Conservation (phyloP, 2,113 vertebrate species). For the Sakesphorus luctuosus region DNA sequence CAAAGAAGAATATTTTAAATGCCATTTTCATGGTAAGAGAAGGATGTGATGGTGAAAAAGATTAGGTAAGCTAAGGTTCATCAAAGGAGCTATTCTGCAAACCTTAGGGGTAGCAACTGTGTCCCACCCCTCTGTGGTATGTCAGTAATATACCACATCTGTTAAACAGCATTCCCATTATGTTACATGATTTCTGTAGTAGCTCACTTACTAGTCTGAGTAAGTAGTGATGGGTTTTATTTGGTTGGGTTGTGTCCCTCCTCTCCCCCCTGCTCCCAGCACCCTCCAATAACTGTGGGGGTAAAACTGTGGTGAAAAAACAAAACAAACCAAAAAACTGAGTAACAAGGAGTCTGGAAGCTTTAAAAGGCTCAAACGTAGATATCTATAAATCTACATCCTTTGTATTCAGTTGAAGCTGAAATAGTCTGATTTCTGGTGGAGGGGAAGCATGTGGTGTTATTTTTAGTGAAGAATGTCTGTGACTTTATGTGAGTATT, state of each 20-base stretch:
- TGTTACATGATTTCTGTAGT: background rate
- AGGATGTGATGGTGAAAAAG: background rate
- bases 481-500: background rate
- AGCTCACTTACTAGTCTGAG: background rate
- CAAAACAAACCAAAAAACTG: background rate
- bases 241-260: background rate
- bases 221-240: background rate
- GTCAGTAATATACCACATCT: background rate
- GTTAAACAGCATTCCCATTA: background rate
- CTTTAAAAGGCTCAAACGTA: background rate
- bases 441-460: background rate
- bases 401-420: background rate
- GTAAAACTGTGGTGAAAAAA: background rate
- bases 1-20: background rate
- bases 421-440: background rate
- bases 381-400: background rate
- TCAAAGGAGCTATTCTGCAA: background rate
- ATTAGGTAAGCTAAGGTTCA: background rate
- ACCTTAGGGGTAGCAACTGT: background rate
- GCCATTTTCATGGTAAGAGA: background rate
- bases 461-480: background rate
- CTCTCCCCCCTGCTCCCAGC: no score
- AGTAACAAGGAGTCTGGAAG: background rate
- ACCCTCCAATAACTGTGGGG: background rate
- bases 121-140: background rate